Conservation (phyloP, 2,113 vertebrate species). For the Pygoscelis antarcticus region DNA sequence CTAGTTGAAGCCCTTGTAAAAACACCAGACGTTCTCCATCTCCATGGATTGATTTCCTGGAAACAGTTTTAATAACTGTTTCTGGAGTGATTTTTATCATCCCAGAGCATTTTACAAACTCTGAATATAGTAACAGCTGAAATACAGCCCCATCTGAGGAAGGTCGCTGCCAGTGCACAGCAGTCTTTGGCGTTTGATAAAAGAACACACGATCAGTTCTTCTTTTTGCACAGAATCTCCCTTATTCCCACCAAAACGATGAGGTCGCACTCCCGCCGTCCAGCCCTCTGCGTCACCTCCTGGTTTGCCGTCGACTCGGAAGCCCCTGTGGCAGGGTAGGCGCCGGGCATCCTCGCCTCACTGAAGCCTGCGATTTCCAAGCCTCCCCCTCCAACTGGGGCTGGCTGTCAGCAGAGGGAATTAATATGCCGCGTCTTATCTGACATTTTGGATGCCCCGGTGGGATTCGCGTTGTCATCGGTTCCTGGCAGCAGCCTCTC, state of each 20-base stretch:
- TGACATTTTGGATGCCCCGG: neutral
- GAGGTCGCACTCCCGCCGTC: rapidly evolving
- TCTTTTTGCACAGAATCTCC: neutral
- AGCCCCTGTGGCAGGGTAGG: neutral
- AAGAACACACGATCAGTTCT: neutral
- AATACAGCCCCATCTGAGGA: neutral
- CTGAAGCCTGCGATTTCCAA: rapidly evolving
- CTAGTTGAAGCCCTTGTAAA: neutral
- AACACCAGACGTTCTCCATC: neutral
- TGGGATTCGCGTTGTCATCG: neutral
- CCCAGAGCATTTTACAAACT: conserved; percentile 26
- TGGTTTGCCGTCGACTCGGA: rapidly evolving
- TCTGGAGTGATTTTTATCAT: conserved; percentile 34
- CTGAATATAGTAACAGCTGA: conserved; percentile 25
- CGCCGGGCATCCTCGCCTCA: neutral
- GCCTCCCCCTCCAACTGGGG: neutral
- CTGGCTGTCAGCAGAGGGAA: neutral
- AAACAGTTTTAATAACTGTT: conserved; percentile 21
- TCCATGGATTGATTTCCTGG: neutral
- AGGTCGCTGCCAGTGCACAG: neutral
- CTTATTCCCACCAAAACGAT: neutral
- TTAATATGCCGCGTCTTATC: neutral
- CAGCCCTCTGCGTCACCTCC: neutral
- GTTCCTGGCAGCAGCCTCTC: neutral
- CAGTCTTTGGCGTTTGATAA: neutral